Conservation (phyloP, 2,113 vertebrate genomes). For the Panurus biarmicus region DNA sequence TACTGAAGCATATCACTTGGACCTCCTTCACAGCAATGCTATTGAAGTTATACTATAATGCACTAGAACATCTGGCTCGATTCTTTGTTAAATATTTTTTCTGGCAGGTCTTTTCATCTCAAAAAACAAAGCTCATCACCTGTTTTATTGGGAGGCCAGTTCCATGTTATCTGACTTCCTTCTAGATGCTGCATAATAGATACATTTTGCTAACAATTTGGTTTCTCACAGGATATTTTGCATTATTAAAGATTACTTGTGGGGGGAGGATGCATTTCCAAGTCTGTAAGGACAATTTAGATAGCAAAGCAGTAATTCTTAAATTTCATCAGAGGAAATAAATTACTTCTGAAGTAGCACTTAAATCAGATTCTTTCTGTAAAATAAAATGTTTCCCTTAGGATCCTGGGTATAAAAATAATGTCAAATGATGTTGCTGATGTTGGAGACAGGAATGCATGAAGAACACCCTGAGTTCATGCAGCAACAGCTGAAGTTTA, state of each 20-base stretch:
- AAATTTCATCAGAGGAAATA: background rate
- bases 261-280: fast-evolving
- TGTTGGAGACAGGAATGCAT: too few relatives aligned
- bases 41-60: background rate
- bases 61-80: background rate
- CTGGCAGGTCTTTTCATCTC: background rate
- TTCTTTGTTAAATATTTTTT: background rate
- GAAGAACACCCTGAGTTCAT: too few relatives aligned
- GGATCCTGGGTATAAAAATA: background rate
- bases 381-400: fast-evolving
- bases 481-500: too few relatives aligned
- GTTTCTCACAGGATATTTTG: background rate
- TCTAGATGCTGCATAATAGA: background rate
- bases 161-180: background rate
- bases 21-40: background rate
- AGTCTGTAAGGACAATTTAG: background rate
- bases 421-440: background rate
- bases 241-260: background rate
- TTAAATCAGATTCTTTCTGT: background rate
- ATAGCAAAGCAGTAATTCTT: background rate
- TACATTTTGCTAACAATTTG: background rate
- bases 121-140: background rate
- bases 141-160: background rate
- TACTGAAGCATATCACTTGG: background rate
- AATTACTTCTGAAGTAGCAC: background rate